These are phyloP conservation scores for Anoplolepis gracilipes DNA, from an alignment of 1,140 invertebrate genomes.

Conservation along the genomic window DNA sequence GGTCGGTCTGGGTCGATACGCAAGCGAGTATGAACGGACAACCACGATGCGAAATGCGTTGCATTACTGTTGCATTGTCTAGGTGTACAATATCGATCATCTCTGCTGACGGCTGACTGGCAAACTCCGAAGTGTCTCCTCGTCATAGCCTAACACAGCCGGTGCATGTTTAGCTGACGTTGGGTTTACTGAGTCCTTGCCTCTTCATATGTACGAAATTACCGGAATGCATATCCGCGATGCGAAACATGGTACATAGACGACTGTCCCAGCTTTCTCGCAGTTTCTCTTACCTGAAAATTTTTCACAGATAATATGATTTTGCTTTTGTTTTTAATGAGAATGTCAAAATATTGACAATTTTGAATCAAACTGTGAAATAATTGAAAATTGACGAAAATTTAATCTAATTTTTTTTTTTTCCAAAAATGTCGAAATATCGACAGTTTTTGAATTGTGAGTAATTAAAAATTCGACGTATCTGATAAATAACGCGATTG, in stretches of 20 bases:
- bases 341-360: not conserved
- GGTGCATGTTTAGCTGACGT: constrained; percentile 20
- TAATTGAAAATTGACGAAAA: not conserved
- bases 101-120: constrained; percentile 44
- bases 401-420: not conserved
- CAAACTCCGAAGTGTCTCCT: constrained; percentile 47
- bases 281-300: not conserved
- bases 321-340: not conserved
- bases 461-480: not conserved
- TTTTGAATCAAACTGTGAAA: not conserved
- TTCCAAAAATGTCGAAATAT: not conserved
- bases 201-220: constrained; percentile 23
- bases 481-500: not conserved
- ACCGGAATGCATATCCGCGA: not conserved
- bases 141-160: constrained; percentile 31
- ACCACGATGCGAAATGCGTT: constrained; percentile 27
- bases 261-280: not conserved
- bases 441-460: not conserved
- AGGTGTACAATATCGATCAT: constrained; percentile 42
- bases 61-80: constrained; percentile 44
- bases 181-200: constrained; percentile 17
- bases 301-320: not conserved
- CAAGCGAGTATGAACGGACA: constrained; percentile 23
- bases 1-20: constrained; percentile 23
- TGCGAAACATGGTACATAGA: not conserved